Base-by-base conservation (phyloP, 1,140 invertebrate genomes). In the Charaxes varanes region DNA sequence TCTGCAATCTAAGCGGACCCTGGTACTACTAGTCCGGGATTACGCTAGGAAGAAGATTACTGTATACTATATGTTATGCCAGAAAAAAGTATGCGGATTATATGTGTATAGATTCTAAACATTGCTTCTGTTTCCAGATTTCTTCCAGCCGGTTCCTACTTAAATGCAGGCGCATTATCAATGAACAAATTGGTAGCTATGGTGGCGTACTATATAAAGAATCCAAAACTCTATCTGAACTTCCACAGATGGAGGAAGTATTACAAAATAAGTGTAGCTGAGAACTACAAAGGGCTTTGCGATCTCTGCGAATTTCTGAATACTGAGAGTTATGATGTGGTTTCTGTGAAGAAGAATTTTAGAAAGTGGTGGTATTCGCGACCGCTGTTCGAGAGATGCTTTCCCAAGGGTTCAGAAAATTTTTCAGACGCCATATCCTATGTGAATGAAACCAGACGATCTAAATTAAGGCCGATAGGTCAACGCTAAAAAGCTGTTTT, bases 71-170 rank as follows among this genome's bases (percentile, higher is more conserved):
- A n/a, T n/a, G n/a, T n/a, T n/a, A n/a, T n/a, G n/a, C n/a, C n/a
- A n/a, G n/a, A n/a, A n/a, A n/a, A n/a, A n/a, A n/a, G n/a, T n/a
- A n/a, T n/a, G n/a, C n/a, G n/a, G n/a, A n/a, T n/a, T n/a, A n/a
- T n/a, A n/a, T n/a, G n/a, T n/a, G n/a, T n/a, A n/a, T n/a, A n/a
- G n/a, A n/a, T n/a, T n/a, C n/a, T n/a, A n/a, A n/a, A n/a, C n/a
- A n/a, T n/a, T n/a, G n/a, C n/a, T n/a, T n/a, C n/a, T n/a, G n/a
- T n/a, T n/a, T n/a, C n/a, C 61, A 80, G 76, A 24, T 83, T 79
- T 35, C 61, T 84, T 6, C 83, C 83, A 13, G 51, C 59, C 4
- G 61, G 54, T 0, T 77, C 77, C 0, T 84, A 81, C 26, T 62
- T 84, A 6, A 64, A 74, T 19, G 53, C 52, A 3, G 30, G 40